Evolutionary conservation across 2,113 vertebrate genomes (phyloP).

Genomic region (Plestiodon gilberti): DNA sequence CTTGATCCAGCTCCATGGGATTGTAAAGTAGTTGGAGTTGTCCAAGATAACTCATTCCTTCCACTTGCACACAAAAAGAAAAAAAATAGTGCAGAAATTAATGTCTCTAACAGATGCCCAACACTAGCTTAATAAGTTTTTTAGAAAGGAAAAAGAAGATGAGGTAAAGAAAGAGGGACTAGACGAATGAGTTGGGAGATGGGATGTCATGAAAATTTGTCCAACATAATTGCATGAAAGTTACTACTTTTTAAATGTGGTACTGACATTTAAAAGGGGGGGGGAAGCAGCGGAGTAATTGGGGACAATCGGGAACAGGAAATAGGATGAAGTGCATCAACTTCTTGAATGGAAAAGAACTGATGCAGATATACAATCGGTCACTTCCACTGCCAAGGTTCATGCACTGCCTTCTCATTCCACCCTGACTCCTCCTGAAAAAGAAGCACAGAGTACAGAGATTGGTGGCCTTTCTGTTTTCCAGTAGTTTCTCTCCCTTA

Average conservation of each 20-base stretch:
- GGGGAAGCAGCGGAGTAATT: background rate
- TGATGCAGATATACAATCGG: conserved; percentile 19
- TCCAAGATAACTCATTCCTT: background rate
- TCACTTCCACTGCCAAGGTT: conserved; percentile 78
- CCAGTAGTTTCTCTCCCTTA: background rate
- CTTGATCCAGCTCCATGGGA: background rate
- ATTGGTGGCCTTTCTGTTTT: background rate
- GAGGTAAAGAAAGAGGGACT: background rate
- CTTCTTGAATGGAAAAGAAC: background rate
- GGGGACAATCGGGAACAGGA: background rate
- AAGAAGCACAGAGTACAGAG: conserved; percentile 20
- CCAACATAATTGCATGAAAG: background rate
- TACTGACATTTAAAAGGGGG: no score
- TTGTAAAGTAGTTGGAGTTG: background rate
- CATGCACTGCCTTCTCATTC: conserved; percentile 77
- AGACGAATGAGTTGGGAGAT: no score
- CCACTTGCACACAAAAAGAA: background rate
- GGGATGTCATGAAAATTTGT: background rate
- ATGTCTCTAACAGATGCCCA: background rate
- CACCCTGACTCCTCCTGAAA: background rate
- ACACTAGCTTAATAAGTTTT: background rate
- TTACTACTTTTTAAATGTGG: background rate
- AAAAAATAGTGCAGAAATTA: background rate
- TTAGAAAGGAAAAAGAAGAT: background rate
- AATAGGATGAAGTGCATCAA: background rate